phyloP scores from a whole-genome alignment of 2,888 invertebrate genomes.

The Ectemnius continuus region DNA sequence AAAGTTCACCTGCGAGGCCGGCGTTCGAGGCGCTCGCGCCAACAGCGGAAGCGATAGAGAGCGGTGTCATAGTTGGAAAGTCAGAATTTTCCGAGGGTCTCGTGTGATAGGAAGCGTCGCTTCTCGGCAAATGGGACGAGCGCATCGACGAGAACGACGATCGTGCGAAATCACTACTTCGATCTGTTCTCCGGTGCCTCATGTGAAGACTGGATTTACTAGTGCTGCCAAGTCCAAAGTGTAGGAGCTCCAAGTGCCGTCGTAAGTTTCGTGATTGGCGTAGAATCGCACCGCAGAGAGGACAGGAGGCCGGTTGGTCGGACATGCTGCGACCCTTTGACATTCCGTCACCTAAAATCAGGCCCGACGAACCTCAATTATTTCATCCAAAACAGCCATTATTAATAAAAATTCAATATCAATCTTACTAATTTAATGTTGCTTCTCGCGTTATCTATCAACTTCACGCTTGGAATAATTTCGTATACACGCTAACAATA shows the following conservation, averaged over 20 bases:
- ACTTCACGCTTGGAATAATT: too few species aligned
- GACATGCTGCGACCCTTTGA: slow-evolving; percentile 80
- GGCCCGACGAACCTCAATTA: too few species aligned
- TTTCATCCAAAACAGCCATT: too few species aligned
- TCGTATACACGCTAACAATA: too few species aligned
- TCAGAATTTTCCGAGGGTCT: slow-evolving; percentile 60
- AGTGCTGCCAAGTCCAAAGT: slow-evolving; percentile 69
- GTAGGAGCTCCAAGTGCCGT: slow-evolving; percentile 79
- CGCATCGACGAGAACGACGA: slow-evolving; percentile 54
- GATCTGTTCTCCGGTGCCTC: slow-evolving; percentile 57
- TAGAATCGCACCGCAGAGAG: slow-evolving; percentile 81
- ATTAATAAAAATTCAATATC: too few species aligned
- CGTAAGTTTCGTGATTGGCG: slow-evolving; percentile 81
- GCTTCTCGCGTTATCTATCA: too few species aligned
- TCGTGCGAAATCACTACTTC: slow-evolving; percentile 56
- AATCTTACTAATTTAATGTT: too few species aligned
- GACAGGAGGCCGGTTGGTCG: slow-evolving; percentile 81
- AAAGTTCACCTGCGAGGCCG: slow-evolving; percentile 64
- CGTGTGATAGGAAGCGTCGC: slow-evolving; percentile 39
- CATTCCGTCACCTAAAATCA: slow-evolving; percentile 70
- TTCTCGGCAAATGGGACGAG: slow-evolving; percentile 51
- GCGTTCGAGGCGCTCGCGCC: slow-evolving; percentile 61
- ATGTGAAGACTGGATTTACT: slow-evolving; percentile 59
- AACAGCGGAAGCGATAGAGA: slow-evolving; percentile 63
- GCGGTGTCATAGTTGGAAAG: slow-evolving; percentile 60